Base-by-base conservation (phyloP, 2,888 invertebrate genomes). In the Drosophila buzzatii region DNA sequence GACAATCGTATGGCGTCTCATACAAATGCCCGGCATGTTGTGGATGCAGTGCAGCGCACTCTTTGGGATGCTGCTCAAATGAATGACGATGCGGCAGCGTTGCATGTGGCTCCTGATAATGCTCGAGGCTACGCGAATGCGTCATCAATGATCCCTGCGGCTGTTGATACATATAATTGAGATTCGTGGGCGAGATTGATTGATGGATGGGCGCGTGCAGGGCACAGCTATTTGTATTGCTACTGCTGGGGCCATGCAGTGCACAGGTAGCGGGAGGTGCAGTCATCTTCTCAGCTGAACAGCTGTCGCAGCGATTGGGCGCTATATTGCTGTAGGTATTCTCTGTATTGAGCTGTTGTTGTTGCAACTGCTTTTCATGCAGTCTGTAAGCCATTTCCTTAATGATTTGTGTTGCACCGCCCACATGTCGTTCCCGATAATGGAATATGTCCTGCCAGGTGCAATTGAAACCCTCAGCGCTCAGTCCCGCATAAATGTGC, bases 401-500 rank as follows among this genome's bases (percentile, higher is more conserved):
- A 33, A 93, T 89, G 31, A 91, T 81, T 64, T 92, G 91, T 6
- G 91, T 79, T 37, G 89, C 76, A 12, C 91, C 91, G 35, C 93
- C 92, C 55, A 90, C 82, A 66, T 91, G 85, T n/a, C 84, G 87
- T 78, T 93, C 93, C 10, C 93, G 89, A 81, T 91, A 92, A 37
- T 91, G 90, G 62, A 90, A 93, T 39, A 97, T 95, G 74, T 96
- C 96, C 44, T 95, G 92, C 96, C 97, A 97, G 60, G 94, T 93
- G 79, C 93, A 94, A 44, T 92, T 91, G 8, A 95, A 93, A 23
- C 93, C 92, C 64, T 94, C 93, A 59, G 95, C 95, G 23, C 96
- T 94, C 44, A 95, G 94, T 90, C 97, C 96, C 95, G 96, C 96
- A 81, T 97, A 96, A 71, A 95, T 94, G 69, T 92, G 87, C 69